Conservation (phyloP, 2,113 vertebrate genomes). For the Callochromis pleurospilus region DNA sequence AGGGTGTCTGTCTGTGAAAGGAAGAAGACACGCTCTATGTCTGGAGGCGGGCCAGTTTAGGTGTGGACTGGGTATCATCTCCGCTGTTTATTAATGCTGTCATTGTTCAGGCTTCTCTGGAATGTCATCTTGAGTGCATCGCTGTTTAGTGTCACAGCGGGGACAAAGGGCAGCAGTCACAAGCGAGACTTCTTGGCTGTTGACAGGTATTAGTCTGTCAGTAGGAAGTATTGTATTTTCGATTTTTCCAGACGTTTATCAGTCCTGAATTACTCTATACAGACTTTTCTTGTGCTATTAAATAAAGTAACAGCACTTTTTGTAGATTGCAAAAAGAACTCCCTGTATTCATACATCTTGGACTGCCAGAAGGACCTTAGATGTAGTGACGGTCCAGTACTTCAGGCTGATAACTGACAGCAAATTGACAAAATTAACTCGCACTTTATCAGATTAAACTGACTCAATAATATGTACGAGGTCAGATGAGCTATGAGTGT, state of each 20-base stretch:
- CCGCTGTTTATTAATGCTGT: neutral
- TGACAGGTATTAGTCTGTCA: neutral
- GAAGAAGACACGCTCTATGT: neutral
- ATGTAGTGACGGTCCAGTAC: neutral
- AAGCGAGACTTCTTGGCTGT: neutral
- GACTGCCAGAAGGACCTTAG: neutral
- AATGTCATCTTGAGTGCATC: neutral
- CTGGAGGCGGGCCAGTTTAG: neutral
- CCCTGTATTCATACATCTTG: neutral
- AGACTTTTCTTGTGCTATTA: neutral
- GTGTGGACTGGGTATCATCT: neutral
- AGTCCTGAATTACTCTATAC: neutral
- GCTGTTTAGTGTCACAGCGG: neutral
- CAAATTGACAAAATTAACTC: neutral
- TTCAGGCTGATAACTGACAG: neutral
- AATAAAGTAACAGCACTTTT: neutral
- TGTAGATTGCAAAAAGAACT: neutral
- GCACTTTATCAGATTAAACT: neutral
- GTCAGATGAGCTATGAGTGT: neutral
- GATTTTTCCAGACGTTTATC: neutral
- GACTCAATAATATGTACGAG: neutral
- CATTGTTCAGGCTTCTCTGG: neutral
- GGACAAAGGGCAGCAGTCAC: neutral
- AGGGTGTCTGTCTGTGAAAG: neutral
- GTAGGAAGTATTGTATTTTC: neutral